A percentile compares a stretch with the other conserved stretches of the same genome.
Conservation (phyloP, 1,140 invertebrate species). For the Hycleus phaleratus region DNA sequence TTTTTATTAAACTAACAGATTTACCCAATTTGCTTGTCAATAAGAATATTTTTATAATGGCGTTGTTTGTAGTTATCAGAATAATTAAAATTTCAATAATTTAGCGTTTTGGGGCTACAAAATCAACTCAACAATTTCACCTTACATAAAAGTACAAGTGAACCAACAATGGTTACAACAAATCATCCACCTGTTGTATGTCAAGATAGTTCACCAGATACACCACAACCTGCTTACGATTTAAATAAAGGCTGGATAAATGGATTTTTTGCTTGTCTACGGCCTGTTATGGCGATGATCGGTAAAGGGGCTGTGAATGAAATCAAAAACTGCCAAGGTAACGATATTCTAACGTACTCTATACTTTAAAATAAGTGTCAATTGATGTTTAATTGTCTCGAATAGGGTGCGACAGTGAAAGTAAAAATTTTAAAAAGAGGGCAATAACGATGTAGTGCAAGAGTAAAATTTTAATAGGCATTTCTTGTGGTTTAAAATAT, state of each 20-base stretch:
- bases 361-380: too few relatives aligned
- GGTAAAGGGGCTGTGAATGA: constrained; percentile 67
- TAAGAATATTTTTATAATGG: too few relatives aligned
- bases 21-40: too few relatives aligned
- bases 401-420: too few relatives aligned
- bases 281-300: constrained; percentile 77
- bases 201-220: constrained; percentile 40
- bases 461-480: too few relatives aligned
- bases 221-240: constrained; percentile 41
- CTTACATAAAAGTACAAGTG: constrained; percentile 29
- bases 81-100: constrained; percentile 5
- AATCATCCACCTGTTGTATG: constrained; percentile 17
- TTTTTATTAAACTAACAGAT: too few relatives aligned
- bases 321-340: constrained; percentile 51
- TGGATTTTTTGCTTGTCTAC: constrained; percentile 76
- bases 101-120: constrained; percentile 61
- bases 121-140: constrained; percentile 54
- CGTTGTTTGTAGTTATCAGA: too few relatives aligned
- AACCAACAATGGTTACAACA: constrained; percentile 22
- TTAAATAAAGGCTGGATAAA: constrained; percentile 66
- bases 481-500: too few relatives aligned
- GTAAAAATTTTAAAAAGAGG: too few relatives aligned
- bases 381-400: too few relatives aligned
- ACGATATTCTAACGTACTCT: background rate
- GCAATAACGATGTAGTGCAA: too few relatives aligned